Conservation (phyloP, 2,797 vertebrate species). For the Thalassophryne amazonica region DNA sequence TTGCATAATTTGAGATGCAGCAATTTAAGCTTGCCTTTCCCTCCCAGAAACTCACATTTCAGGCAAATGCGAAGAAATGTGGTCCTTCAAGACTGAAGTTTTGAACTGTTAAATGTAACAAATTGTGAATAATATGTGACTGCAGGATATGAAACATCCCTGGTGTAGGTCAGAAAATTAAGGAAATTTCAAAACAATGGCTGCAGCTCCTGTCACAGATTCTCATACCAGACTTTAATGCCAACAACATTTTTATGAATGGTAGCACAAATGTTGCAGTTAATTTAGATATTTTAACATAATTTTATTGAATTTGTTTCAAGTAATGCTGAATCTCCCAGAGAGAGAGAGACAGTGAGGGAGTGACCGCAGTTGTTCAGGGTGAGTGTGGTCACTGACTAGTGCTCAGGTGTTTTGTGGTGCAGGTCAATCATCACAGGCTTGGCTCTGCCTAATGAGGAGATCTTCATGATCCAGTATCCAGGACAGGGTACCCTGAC, state of each 20-base stretch:
- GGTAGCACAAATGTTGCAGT: not conserved
- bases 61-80: no score
- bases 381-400: slow-evolving; percentile 12
- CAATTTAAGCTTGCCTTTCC: no score
- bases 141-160: no score
- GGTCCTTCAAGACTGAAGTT: no score
- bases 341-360: slow-evolving; percentile 14
- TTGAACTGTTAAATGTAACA: no score
- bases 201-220: not conserved
- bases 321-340: slow-evolving; percentile 35
- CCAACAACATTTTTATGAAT: not conserved
- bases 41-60: no score
- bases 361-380: slow-evolving; percentile 25
- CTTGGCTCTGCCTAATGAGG: slow-evolving; percentile 62
- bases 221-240: not conserved
- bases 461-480: slow-evolving; percentile 56
- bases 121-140: no score
- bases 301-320: no score
- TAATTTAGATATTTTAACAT: not conserved
- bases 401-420: slow-evolving; percentile 67
- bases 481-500: slow-evolving; percentile 61
- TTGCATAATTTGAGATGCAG: no score
- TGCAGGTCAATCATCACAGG: slow-evolving; percentile 63
- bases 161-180: no score
- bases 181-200: no score